Base-by-base conservation (phyloP, 2,888 invertebrate species). In the Ophioninae sp. region DNA sequence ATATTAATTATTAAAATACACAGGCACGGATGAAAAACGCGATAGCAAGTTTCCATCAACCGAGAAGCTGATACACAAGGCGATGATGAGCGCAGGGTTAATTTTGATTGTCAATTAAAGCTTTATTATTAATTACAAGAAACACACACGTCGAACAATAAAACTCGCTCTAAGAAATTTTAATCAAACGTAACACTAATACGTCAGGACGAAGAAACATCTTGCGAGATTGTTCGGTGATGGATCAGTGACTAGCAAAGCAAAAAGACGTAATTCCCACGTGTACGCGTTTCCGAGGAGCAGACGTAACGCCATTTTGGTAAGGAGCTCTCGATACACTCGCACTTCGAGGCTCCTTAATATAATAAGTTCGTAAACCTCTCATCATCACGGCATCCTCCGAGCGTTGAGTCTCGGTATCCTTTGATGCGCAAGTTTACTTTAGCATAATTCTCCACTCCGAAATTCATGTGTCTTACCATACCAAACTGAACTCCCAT, bases 341-440 rank as follows among this genome's bases (percentile, higher is more conserved):
- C 37, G 57, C 56, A 39, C 39, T 56, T 21, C 65, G 70, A 65
- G 30, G 17, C 72, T 67, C 59, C 30, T 61, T 73, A 73, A 73
- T 67, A 67, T 65, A 30, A 59, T 23, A 41, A 73, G 59, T 73
- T 72, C 41, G 21, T 59, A 65, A 79, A 37, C 39, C 41, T 65
- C 65, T 57, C 57, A 56, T 70, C 64, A 62, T 56, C 21, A 20
- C 20, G 56, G 50, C 39, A 37, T 37, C 6, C 37, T 44, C 21
- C 37, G 21, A 41, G 59, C 20, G 57, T 73, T 72, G 23, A 37
- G 65, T 56, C 30, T 41, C 10, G 50, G 70, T 56, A 56, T 20
- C 73, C 79, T 79, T 79, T 79, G 73, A 79, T 73, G 72, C 44
- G 44, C 30, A 73, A 65, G 73, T 79, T 79, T 50, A 65, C 67